Percentiles rank a stretch among this genome's conserved stretches.
Conservation (phyloP, 1,140 invertebrate species). For the Atta cephalotes region DNA sequence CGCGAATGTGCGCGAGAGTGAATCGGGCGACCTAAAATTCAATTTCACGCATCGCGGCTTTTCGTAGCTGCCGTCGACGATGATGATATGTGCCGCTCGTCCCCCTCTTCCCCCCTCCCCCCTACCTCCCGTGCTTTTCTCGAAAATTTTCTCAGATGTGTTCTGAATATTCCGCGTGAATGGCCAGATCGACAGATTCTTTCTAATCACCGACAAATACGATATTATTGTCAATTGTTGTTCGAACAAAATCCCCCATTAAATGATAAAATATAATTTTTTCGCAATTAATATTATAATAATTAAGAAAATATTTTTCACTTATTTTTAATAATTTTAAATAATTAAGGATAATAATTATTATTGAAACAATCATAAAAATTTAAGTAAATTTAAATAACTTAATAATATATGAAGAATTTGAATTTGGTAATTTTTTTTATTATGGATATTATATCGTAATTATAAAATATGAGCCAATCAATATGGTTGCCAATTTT, state of each 20-base stretch:
- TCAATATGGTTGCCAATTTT: background rate
- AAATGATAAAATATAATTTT: background rate
- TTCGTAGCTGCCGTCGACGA: constrained; percentile 67
- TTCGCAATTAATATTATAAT: background rate
- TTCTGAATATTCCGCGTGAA: background rate
- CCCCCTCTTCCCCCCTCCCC: too few relatives aligned
- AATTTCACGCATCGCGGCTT: constrained; percentile 76
- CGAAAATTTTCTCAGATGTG: constrained; percentile 10
- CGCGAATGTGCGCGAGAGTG: constrained; percentile 15
- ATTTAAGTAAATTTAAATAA: background rate
- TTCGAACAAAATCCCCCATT: background rate
- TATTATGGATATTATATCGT: too few relatives aligned
- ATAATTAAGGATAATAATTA: background rate
- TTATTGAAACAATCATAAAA: background rate
- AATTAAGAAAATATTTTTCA: background rate
- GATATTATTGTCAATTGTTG: background rate
- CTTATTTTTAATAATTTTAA: background rate
- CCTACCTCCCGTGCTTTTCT: background rate
- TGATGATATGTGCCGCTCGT: background rate
- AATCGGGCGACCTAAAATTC: constrained; percentile 73
- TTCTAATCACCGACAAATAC: background rate
- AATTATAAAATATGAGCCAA: background rate
- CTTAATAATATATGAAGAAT: background rate
- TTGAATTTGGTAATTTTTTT: background rate
- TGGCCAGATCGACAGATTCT: background rate